Base-by-base conservation (phyloP, 2,113 vertebrate genomes). In the Glaucomys volans region DNA sequence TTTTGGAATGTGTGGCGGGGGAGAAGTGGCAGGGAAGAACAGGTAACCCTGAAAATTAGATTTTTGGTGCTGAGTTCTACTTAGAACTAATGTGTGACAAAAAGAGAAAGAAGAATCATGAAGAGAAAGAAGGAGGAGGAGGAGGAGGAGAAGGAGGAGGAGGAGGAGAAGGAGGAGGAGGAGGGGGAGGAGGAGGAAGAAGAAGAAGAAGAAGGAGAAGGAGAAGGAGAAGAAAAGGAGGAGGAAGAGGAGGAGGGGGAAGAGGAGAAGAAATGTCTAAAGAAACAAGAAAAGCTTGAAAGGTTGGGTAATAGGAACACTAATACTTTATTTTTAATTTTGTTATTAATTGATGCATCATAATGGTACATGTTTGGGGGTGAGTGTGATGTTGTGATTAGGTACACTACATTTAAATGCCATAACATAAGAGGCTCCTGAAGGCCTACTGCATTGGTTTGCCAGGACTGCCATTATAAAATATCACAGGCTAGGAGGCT, bases 391-490 rank as follows among this genome's bases (percentile, higher is more conserved):
- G 14, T 81, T 32, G 8, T 50, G 20, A 22, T 64, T 1, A 0
- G 18, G 30, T 54, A 6, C 22, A 44, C 40, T 5, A 0, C 8
- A 3, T 40, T 50, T 80, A n/a, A 57, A 13, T 7, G 9, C 14
- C 11, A 71, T 10, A 14, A 50, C 7, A 0, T 0, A 57, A 71
- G 59, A 28, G n/a, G 13, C n/a, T 37, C 40, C 54, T 0, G 0
- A 59, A 57, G 2, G 9, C 18, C 26, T 40, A 22, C 42, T 18
- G 1, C 30, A 1, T 8, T 26, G 14, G 28, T 69, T 79, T 40
- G 1, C 42, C 42, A 92, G 24, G 57, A 17, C 66, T 30, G 14
- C 66, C 14, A 0, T 47, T 32, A 37, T 54, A 87, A 80, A 72
- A 42, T 47, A 32, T 24, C 32, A 24, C 6, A 64, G 14, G 13